Evolutionary conservation across 1,140 invertebrate genomes (phyloP).

Genomic region (Acromyrmex charruanus): DNA sequence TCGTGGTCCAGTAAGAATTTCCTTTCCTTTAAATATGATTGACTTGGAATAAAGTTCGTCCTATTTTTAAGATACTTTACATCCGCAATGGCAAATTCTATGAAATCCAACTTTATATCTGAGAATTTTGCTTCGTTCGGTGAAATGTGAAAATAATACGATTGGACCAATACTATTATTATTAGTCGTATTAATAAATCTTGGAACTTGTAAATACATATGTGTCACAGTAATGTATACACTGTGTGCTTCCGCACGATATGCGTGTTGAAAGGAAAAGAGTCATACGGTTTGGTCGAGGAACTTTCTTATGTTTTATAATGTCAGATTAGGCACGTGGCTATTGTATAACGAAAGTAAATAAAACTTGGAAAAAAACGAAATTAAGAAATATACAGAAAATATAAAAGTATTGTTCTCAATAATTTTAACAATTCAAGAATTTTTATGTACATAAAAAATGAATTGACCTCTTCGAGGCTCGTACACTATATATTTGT

Average conservation of each 20-base stretch:
- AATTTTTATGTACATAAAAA: neutral
- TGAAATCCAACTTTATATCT: constrained; percentile 3
- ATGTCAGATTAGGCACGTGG: neutral
- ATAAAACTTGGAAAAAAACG: neutral
- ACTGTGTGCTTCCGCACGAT: neutral
- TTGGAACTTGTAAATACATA: constrained; percentile 35
- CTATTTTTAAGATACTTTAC: neutral
- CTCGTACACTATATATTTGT: neutral
- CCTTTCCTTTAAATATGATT: neutral
- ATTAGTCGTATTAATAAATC: neutral
- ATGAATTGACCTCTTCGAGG: neutral
- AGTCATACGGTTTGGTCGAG: neutral
- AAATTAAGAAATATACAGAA: neutral
- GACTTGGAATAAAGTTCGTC: neutral
- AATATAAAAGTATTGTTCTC: neutral
- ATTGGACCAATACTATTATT: constrained; percentile 20
- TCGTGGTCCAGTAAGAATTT: neutral
- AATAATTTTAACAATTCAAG: neutral
- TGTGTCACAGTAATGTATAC: neutral
- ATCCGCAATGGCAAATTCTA: neutral
- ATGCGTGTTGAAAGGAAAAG: neutral
- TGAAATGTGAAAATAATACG: neutral
- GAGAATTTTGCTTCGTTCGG: neutral
- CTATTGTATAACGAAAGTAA: neutral
- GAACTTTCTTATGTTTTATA: constrained; percentile 24